Percentiles rank a stretch among this genome's conserved stretches.
Evolutionary conservation across 2,797 vertebrate species (phyloP).

Genomic region (Calcarius lapponicus): DNA sequence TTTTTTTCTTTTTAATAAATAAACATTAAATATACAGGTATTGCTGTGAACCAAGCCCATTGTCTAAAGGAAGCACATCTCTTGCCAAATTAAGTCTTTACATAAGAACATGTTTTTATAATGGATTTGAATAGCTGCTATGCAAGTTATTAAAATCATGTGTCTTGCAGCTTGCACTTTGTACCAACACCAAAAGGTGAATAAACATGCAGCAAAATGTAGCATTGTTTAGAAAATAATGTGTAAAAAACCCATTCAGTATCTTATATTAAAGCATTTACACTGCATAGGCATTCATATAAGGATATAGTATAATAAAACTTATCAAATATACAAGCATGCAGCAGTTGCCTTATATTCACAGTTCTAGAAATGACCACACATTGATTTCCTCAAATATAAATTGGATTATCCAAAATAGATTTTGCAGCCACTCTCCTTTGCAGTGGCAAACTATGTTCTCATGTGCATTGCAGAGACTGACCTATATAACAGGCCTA

Average conservation of each 20-base stretch:
- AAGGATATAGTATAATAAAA: conserved; percentile 71
- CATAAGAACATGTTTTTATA: conserved; percentile 30
- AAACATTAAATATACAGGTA: conserved; percentile 15
- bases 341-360: conserved; percentile 68
- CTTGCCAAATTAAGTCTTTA: conserved; percentile 48
- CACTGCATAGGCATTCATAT: conserved; percentile 73
- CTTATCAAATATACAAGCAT: conserved; percentile 67
- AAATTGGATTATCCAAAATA: conserved; percentile 72
- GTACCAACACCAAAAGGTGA: conserved; percentile 43
- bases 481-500: conserved; percentile 71
- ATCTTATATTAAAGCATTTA: conserved; percentile 72
- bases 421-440: conserved; percentile 59
- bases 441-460: conserved; percentile 53
- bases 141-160: conserved; percentile 58
- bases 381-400: conserved; percentile 61
- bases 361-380: conserved; percentile 67
- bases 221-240: conserved; percentile 61
- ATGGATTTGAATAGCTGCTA: conserved; percentile 55
- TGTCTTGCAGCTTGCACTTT: conserved; percentile 50
- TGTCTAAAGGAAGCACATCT: conserved; percentile 58
- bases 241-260: conserved; percentile 51
- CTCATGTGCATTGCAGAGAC: conserved; percentile 51
- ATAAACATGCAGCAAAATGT: conserved; percentile 66
- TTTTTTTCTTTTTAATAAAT: neutral
- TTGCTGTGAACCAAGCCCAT: conserved; percentile 62